Conservation (phyloP, 2,888 invertebrate species). For the Polyploca ridens region DNA sequence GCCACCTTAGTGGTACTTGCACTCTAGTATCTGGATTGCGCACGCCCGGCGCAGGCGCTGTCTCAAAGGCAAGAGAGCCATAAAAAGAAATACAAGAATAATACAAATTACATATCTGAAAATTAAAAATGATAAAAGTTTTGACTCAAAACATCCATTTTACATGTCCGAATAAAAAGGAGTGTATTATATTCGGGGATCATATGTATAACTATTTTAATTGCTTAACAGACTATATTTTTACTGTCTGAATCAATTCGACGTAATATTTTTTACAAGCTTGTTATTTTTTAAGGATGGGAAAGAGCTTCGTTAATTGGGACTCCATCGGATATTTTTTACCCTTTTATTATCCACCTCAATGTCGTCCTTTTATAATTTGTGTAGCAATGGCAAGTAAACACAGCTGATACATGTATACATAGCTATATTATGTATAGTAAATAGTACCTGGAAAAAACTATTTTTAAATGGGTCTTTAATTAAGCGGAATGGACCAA, state of each 20-base stretch:
- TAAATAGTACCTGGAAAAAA: constrained; percentile 20
- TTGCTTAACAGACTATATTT: no score
- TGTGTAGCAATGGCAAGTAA: neutral
- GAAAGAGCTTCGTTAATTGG: constrained; percentile 9
- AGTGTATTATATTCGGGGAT: no score
- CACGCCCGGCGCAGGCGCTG: no score
- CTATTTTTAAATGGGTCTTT: constrained; percentile 42
- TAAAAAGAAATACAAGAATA: no score
- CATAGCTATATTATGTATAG: neutral
- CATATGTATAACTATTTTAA: neutral
- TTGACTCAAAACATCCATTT: neutral
- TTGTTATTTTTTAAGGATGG: constrained; percentile 7
- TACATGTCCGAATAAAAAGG: neutral
- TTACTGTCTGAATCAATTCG: neutral
- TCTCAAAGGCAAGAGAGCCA: no score
- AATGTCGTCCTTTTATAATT: constrained; percentile 8
- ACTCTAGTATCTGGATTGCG: no score
- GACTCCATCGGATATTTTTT: constrained; percentile 6
- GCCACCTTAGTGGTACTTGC: no score
- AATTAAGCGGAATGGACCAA: constrained; percentile 56
- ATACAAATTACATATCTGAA: no score
- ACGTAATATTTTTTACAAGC: constrained; percentile 1
- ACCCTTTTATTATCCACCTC: constrained; percentile 1
- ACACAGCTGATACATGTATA: neutral
- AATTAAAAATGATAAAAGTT: no score